phyloP scores from a whole-genome alignment of 2,113 vertebrate genomes.

The Henicopernis longicauda region DNA sequence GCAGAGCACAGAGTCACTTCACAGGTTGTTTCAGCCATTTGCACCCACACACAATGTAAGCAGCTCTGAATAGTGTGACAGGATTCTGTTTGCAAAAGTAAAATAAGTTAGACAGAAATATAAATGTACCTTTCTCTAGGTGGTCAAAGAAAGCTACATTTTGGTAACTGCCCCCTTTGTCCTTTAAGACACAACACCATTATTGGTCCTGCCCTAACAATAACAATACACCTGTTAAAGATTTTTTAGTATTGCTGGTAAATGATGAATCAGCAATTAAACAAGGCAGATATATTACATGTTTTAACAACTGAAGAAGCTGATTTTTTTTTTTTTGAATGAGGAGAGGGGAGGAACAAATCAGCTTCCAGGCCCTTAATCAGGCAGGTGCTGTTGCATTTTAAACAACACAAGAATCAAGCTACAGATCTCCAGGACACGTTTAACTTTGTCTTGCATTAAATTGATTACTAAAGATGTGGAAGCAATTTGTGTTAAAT shows the following conservation, averaged over 20 bases:
- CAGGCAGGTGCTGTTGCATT: not conserved
- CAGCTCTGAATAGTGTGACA: not conserved
- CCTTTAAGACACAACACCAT: not conserved
- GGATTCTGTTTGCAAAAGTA: not conserved
- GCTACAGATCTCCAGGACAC: not conserved
- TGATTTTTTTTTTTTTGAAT: not conserved
- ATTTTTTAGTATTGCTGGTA: not conserved
- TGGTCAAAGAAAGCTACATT: not conserved
- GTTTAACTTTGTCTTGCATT: not conserved
- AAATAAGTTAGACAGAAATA: not conserved
- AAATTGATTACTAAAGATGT: slow-evolving; percentile 43
- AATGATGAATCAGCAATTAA: not conserved
- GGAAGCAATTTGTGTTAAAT: slow-evolving; percentile 33
- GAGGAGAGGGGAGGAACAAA: not conserved
- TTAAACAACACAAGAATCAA: not conserved
- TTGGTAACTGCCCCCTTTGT: not conserved
- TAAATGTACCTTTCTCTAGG: not conserved
- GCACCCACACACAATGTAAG: too few relatives aligned
- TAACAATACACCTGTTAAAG: not conserved
- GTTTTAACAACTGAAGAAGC: not conserved
- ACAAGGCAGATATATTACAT: not conserved
- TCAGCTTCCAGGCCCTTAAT: not conserved
- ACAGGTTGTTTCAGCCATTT: not conserved
- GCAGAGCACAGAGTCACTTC: not conserved
- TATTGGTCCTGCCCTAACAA: not conserved